Percentiles rank a stretch among this genome's conserved stretches.
These are phyloP conservation scores for Caligus rogercresseyi DNA, from an alignment of 1,140 invertebrate species.

Conservation along the genomic window DNA sequence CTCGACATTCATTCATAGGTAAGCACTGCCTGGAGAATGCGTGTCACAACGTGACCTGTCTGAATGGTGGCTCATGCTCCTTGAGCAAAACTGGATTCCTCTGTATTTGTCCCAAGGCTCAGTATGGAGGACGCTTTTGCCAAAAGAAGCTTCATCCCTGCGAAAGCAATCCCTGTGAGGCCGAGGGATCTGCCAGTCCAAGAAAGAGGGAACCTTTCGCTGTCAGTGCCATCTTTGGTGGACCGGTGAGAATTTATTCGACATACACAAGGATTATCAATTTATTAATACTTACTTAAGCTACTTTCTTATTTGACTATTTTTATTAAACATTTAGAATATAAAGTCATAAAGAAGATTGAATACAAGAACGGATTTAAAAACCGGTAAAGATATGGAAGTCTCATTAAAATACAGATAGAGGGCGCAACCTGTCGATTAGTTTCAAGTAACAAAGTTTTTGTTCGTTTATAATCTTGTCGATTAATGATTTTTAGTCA, in stretches of 20 bases:
- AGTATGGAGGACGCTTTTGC: slow-evolving; percentile 36
- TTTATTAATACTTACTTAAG: too few species aligned
- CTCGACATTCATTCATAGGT: background rate
- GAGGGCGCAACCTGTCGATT: too few species aligned
- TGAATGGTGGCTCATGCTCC: slow-evolving; percentile 7
- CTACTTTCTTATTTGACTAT: too few species aligned
- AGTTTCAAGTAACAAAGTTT: too few species aligned
- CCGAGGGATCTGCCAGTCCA: slow-evolving; percentile 44
- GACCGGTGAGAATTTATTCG: slow-evolving; percentile 41
- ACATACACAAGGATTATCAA: too few species aligned
- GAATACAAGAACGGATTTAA: too few species aligned
- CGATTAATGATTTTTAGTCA: too few species aligned
- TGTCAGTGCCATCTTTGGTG: slow-evolving; percentile 52
- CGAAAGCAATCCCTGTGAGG: slow-evolving; percentile 45
- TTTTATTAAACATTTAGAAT: too few species aligned
- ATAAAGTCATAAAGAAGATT: too few species aligned
- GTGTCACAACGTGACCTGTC: slow-evolving; percentile 1
- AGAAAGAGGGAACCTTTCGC: slow-evolving; percentile 38
- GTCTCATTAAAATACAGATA: too few species aligned
- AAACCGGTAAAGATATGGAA: too few species aligned
- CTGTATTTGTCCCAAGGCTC: background rate
- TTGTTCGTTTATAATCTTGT: too few species aligned
- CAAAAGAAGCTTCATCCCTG: slow-evolving; percentile 45
- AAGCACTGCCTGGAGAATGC: slow-evolving; percentile 1
- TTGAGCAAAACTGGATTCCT: background rate